Percentiles rank a stretch among this genome's conserved stretches.
Conservation (phyloP, 2,888 invertebrate genomes). For the Gortyna flavago region DNA sequence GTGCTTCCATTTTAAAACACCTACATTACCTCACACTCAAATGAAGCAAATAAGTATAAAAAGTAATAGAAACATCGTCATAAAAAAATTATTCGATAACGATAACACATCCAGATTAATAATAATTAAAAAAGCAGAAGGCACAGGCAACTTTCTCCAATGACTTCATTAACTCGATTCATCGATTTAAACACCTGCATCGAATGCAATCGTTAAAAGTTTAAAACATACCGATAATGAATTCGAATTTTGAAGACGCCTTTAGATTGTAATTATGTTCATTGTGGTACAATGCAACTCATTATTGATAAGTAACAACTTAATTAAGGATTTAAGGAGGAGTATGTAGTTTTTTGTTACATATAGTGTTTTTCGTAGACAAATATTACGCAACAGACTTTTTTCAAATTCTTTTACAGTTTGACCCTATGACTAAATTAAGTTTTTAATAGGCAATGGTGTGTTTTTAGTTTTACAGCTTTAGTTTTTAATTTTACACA, state of each 20-base stretch:
- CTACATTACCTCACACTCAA: conserved; percentile 27
- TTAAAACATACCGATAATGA: conserved; percentile 51
- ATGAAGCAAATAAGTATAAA: conserved; percentile 23
- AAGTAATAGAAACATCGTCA: conserved; percentile 17
- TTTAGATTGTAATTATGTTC: conserved; percentile 28
- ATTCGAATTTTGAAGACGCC: conserved; percentile 49
- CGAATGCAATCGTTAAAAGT: conserved; percentile 40
- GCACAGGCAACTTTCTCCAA: conserved; percentile 33
- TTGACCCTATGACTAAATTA: background rate
- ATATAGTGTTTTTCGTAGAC: no score
- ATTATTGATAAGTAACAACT: conserved; percentile 40
- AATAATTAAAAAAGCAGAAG: conserved; percentile 48
- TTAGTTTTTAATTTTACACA: background rate
- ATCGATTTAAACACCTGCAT: conserved; percentile 51
- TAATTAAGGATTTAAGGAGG: conserved; percentile 48
- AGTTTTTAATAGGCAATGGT: background rate
- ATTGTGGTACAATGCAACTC: conserved; percentile 27
- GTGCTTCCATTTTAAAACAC: conserved; percentile 26
- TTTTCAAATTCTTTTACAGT: background rate
- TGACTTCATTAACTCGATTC: conserved; percentile 64
- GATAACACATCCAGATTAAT: conserved; percentile 47
- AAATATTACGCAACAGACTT: background rate
- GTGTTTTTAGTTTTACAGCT: background rate
- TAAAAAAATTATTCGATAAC: conserved; percentile 41
- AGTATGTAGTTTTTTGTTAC: conserved; percentile 2